These are phyloP conservation scores for Drosophila pectinifera DNA, from an alignment of 1,140 invertebrate species.

Conservation along the genomic window DNA sequence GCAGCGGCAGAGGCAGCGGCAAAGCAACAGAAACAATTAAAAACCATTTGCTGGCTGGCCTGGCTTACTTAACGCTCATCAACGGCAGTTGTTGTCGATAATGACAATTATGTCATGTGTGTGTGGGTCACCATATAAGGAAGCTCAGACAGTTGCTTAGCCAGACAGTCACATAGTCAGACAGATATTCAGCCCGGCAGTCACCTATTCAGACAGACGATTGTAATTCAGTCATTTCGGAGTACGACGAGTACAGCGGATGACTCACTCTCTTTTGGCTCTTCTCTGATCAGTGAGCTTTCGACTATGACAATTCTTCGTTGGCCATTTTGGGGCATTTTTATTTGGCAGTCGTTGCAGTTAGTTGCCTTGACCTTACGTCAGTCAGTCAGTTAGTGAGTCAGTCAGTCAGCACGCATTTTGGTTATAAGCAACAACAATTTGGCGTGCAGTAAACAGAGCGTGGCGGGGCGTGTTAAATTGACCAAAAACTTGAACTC, in stretches of 20 bases:
- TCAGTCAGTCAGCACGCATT: conserved; percentile 24
- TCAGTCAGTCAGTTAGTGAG: conserved; percentile 6
- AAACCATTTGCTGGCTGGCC: conserved; percentile 46
- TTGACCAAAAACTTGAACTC: conserved; percentile 59
- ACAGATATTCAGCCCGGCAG: conserved; percentile 12
- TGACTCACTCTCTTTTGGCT: conserved; percentile 25
- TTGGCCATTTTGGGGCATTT: conserved; percentile 37
- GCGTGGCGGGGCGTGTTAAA: conserved; percentile 53
- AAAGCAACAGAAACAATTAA: conserved; percentile 39
- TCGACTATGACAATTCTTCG: conserved; percentile 19
- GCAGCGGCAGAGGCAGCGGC: background rate
- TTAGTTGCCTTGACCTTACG: conserved; percentile 54
- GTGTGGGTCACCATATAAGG: conserved; percentile 35
- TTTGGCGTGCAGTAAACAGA: conserved; percentile 37
- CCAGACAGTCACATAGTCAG: conserved; percentile 12
- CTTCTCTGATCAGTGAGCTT: conserved; percentile 5
- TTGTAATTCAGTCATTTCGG: conserved; percentile 27
- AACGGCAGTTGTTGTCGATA: conserved; percentile 51
- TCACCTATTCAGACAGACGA: conserved; percentile 20
- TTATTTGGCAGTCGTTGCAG: conserved; percentile 4
- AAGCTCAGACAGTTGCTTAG: background rate
- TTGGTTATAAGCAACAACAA: conserved; percentile 15
- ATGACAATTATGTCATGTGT: conserved; percentile 60
- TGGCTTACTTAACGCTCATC: conserved; percentile 60
- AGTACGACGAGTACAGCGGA: conserved; percentile 1